A percentile compares a stretch with the other conserved stretches of the same genome.
These are phyloP conservation scores for Synaphobranchus kaupii DNA, from an alignment of 2,797 vertebrate genomes.

Conservation along the genomic window DNA sequence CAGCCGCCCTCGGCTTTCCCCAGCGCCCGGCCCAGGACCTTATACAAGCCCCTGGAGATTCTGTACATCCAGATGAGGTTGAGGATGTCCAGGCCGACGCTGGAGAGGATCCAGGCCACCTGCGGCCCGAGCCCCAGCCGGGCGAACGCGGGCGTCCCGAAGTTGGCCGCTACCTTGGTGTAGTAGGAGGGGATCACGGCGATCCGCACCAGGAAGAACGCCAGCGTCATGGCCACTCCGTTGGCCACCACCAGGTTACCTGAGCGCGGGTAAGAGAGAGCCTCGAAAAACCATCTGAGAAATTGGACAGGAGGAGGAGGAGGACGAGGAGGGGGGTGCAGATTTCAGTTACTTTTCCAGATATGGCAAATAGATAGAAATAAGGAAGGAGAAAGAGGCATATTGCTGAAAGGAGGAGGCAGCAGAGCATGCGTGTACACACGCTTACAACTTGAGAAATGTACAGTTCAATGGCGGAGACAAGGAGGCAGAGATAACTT, in stretches of 20 bases:
- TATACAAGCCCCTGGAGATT: slow-evolving; percentile 49
- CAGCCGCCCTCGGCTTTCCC: not conserved
- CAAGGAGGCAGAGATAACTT: not conserved
- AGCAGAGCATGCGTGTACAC: not conserved
- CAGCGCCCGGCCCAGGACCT: slow-evolving; percentile 36
- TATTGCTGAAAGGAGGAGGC: not conserved
- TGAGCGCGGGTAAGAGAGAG: slow-evolving; percentile 70
- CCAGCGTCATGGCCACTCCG: slow-evolving; percentile 71
- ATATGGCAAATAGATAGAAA: not conserved
- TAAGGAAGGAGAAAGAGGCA: slow-evolving; percentile 22
- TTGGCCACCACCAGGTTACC: slow-evolving; percentile 72
- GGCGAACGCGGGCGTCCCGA: slow-evolving; percentile 52
- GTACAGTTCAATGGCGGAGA: not conserved
- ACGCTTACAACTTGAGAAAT: not conserved
- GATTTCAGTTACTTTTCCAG: slow-evolving; percentile 15
- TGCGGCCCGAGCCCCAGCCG: slow-evolving; percentile 53
- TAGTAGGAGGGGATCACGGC: slow-evolving; percentile 61
- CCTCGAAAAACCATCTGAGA: slow-evolving; percentile 59
- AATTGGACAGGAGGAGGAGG: not conserved
- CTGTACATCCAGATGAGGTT: slow-evolving; percentile 51
- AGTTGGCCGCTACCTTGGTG: slow-evolving; percentile 44
- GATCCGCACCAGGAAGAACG: slow-evolving; percentile 79
- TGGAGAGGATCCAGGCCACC: slow-evolving; percentile 56
- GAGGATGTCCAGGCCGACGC: slow-evolving; percentile 49
- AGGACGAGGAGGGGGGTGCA: not conserved